Percentiles rank a stretch among this genome's conserved stretches.
Conservation (phyloP, 2,113 vertebrate species). For the Pandion haliaetus region DNA sequence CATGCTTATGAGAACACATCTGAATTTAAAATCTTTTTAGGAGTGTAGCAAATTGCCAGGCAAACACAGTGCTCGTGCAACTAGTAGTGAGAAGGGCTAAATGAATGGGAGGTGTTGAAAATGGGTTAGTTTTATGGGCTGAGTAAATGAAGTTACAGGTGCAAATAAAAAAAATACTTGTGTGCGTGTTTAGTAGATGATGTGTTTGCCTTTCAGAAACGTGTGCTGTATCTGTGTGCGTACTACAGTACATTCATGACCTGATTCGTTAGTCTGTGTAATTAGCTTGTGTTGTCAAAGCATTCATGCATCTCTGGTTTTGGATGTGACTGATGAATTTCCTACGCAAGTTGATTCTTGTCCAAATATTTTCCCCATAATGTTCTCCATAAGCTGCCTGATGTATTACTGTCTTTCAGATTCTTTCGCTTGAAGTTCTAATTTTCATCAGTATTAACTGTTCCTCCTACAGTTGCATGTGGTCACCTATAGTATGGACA, state of each 20-base stretch:
- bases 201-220: neutral
- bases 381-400: neutral
- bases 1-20: neutral
- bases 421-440: neutral
- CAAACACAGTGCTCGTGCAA: neutral
- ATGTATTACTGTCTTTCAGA: neutral
- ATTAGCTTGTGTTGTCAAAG: slow-evolving; percentile 11
- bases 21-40: neutral
- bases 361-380: neutral
- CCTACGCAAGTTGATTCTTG: slow-evolving; percentile 18
- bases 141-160: neutral
- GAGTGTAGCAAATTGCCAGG: neutral
- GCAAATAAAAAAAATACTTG: neutral
- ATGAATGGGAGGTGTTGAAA: neutral
- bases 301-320: neutral
- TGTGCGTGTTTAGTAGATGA: neutral
- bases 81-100: neutral
- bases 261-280: neutral
- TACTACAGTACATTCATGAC: neutral
- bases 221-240: neutral
- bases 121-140: neutral
- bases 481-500: neutral
- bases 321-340: neutral
- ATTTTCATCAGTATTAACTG: neutral
- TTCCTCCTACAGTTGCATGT: neutral